Evolutionary conservation across 2,797 vertebrate genomes (phyloP), one percentile per base, ranked within the genome.

Genomic region (Phoebastria nigripes): DNA sequence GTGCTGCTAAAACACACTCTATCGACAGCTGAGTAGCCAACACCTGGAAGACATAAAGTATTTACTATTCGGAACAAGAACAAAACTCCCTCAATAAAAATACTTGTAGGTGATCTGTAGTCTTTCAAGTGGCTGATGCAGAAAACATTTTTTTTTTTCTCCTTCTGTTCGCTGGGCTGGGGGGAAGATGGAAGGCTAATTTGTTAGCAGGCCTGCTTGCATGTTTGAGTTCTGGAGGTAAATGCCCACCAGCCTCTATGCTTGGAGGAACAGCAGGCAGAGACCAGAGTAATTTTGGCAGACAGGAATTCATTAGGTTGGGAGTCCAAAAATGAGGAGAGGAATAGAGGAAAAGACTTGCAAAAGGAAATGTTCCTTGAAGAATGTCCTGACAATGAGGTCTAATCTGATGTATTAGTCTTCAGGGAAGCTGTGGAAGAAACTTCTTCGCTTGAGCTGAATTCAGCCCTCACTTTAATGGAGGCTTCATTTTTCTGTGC

Each of bases 21-120:
- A 61, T 51, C 3, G 7, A 41, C 84, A 77, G 94, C 92, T 70
- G 91, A 85, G 94, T 26, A 56, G 58, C 93, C 82, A 35, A 33
- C 97, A 97, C 97, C 97, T 98, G 98, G 96, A 97, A 98, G 89
- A 95, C 95, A 97, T 97, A 31, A 96, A 91, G 84, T 69, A 69
- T 91, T 97, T 87, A 73, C 97, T 82, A 41, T 89, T 85, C 86
- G 15, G 92, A 91, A 82, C 72, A 21, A 78, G 96, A 95, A 78
- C 81, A 78, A 92, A 92, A 81, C 86, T 78, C 87, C 85, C 63
- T 82, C 91, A 39, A 88, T 93, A 95, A 96, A 96, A 96, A 94
- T 78, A 82, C 93, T 90, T 90, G 94, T 73, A 78, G 95, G 93
- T 63, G 88, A 95, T 90, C 94, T 94, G 94, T 72, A 73, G 58